These are phyloP conservation scores for Pelagia noctiluca DNA, from an alignment of 30 jellyfish, hydroid and myxozoan species.

Conservation along the genomic window DNA sequence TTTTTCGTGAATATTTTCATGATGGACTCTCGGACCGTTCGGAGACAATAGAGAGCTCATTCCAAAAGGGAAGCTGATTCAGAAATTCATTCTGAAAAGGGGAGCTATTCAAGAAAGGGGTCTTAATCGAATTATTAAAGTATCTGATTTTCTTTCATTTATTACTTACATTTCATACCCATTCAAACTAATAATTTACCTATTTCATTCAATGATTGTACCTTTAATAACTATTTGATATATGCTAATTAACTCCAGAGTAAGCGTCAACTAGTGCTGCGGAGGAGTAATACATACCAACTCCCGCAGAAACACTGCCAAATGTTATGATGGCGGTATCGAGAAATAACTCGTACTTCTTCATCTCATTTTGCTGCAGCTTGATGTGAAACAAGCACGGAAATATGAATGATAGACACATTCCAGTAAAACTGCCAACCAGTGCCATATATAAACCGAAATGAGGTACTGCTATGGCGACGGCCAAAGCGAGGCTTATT, in stretches of 20 bases:
- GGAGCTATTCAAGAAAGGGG: no score
- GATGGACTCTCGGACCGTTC: no score
- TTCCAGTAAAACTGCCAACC: constrained; percentile 98
- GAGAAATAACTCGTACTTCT: constrained; percentile 64
- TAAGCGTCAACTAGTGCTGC: constrained; percentile 90
- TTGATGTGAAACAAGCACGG: constrained; percentile 97
- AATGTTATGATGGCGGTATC: constrained; percentile 76
- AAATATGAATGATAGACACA: constrained; percentile 95
- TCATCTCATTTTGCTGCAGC: constrained; percentile 74
- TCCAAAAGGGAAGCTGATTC: no score
- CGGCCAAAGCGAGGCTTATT: constrained; percentile 85
- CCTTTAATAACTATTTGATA: background rate
- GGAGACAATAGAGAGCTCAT: no score
- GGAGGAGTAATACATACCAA: constrained; percentile 96
- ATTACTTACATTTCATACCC: no score
- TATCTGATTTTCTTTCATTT: no score
- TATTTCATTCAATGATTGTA: no score
- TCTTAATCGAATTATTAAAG: no score
- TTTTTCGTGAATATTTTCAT: no score
- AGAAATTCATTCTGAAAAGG: no score
- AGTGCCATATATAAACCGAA: constrained; percentile 97
- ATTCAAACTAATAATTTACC: no score
- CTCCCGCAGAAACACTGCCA: constrained; percentile 98
- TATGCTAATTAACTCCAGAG: constrained; percentile 69
- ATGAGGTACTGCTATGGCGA: constrained; percentile 97